phyloP scores from a whole-genome alignment of 2,888 invertebrate genomes.

The Volucella zonaria region DNA sequence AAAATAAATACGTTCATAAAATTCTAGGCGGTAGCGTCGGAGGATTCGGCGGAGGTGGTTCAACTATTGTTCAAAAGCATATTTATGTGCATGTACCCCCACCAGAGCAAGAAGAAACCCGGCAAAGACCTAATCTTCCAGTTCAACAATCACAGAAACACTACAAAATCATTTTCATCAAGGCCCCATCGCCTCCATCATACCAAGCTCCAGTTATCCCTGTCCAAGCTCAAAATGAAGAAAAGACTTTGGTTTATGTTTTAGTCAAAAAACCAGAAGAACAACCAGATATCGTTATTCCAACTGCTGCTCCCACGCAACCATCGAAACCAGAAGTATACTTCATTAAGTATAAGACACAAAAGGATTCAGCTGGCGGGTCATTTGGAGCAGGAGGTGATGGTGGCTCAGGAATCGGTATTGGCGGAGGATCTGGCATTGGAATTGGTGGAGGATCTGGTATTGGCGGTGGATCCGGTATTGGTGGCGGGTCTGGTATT shows the following conservation, averaged over 20 bases:
- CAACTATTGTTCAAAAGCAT: conserved; percentile 89
- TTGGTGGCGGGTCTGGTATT: conserved; percentile 76
- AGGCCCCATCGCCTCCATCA: conserved; percentile 92
- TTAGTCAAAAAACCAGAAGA: conserved; percentile 94
- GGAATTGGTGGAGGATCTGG: conserved; percentile 75
- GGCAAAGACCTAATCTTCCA: conserved; percentile 85
- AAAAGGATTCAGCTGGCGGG: conserved; percentile 79
- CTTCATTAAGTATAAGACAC: conserved; percentile 87
- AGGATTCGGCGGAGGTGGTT: conserved; percentile 81
- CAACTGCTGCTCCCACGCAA: conserved; percentile 90
- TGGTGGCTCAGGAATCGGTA: conserved; percentile 75
- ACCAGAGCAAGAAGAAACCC: conserved; percentile 90
- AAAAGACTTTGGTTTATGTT: conserved; percentile 94
- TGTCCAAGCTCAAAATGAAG: conserved; percentile 91
- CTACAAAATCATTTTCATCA: conserved; percentile 96
- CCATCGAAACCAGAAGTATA: conserved; percentile 95
- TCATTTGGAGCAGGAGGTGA: conserved; percentile 77
- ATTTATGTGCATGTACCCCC: conserved; percentile 95
- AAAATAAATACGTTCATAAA: not conserved
- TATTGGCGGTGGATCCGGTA: conserved; percentile 81
- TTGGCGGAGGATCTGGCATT: conserved; percentile 74
- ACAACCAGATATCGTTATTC: conserved; percentile 90
- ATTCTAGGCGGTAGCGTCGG: conserved; percentile 77
- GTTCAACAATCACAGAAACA: conserved; percentile 91
- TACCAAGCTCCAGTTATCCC: conserved; percentile 92